Conservation (phyloP, 2,113 vertebrate species). For the Carassius auratus region DNA sequence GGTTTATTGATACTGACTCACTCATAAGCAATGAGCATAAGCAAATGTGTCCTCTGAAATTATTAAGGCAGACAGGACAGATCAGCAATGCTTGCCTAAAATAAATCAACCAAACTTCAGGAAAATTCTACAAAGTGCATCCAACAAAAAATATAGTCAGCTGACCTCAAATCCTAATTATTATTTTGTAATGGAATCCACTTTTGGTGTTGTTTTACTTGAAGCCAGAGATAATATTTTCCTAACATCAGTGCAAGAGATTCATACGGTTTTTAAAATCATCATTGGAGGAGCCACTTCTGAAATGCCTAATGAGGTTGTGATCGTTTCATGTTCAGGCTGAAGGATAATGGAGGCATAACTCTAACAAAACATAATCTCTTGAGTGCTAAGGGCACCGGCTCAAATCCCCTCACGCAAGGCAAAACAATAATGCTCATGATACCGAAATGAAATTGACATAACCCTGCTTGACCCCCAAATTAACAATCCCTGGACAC, state of each 20-base stretch:
- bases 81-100: background rate
- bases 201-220: background rate
- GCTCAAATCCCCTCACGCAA: slow-evolving; percentile 49
- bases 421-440: slow-evolving; percentile 50
- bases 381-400: slow-evolving; percentile 68
- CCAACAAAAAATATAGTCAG: background rate
- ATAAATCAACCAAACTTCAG: background rate
- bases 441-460: slow-evolving; percentile 48
- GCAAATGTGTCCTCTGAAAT: background rate
- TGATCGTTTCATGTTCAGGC: slow-evolving; percentile 72
- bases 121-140: background rate
- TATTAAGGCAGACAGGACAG: background rate
- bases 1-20: slow-evolving; percentile 72
- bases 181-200: background rate
- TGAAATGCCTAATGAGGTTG: slow-evolving; percentile 73
- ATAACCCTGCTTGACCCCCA: slow-evolving; percentile 26
- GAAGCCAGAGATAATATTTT: background rate
- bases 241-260: background rate
- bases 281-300: slow-evolving; percentile 71
- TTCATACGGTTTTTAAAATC: slow-evolving; percentile 56
- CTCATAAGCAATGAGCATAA: background rate
- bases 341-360: slow-evolving; percentile 74
- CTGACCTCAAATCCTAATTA: background rate
- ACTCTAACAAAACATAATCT: slow-evolving; percentile 75
- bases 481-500: slow-evolving; percentile 27